Evolutionary conservation across 1,140 invertebrate genomes (phyloP).

Genomic region (Trissolcus basalis): DNA sequence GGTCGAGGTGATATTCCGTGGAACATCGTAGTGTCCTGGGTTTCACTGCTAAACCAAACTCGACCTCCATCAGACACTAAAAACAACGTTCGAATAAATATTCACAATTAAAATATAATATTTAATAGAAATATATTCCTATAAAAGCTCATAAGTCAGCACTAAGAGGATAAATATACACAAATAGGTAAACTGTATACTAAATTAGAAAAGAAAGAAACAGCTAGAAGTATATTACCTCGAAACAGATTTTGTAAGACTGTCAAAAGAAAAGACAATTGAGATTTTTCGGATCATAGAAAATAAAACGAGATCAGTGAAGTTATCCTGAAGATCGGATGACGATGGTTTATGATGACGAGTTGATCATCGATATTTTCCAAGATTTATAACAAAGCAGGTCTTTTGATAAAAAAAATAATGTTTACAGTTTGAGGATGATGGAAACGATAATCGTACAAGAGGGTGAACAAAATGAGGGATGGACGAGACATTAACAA

Average conservation of each 20-base stretch:
- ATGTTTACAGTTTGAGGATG: no score
- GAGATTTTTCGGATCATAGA: conserved; percentile 32
- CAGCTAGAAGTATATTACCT: conserved; percentile 68
- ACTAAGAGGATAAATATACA: background rate
- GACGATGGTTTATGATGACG: conserved; percentile 35
- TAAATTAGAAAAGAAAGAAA: conserved; percentile 61
- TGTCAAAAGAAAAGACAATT: conserved; percentile 69
- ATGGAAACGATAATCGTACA: no score
- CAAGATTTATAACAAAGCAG: no score
- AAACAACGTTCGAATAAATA: conserved; percentile 11
- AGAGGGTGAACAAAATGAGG: conserved; percentile 27
- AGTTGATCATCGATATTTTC: conserved; percentile 16
- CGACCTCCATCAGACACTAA: conserved; percentile 73
- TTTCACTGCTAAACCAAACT: conserved; percentile 75
- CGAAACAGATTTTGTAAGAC: conserved; percentile 72
- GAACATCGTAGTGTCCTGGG: conserved; percentile 67
- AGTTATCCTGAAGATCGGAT: conserved; percentile 20
- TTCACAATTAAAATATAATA: conserved; percentile 1
- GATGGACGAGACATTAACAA: conserved; percentile 65
- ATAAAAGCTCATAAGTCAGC: background rate
- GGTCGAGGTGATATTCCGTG: conserved; percentile 77
- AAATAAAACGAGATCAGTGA: conserved; percentile 32
- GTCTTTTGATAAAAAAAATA: no score
- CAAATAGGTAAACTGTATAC: conserved; percentile 25
- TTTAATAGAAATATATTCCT: conserved; percentile 4